Conservation (phyloP, 2,888 invertebrate genomes). For the Acleris literana region DNA sequence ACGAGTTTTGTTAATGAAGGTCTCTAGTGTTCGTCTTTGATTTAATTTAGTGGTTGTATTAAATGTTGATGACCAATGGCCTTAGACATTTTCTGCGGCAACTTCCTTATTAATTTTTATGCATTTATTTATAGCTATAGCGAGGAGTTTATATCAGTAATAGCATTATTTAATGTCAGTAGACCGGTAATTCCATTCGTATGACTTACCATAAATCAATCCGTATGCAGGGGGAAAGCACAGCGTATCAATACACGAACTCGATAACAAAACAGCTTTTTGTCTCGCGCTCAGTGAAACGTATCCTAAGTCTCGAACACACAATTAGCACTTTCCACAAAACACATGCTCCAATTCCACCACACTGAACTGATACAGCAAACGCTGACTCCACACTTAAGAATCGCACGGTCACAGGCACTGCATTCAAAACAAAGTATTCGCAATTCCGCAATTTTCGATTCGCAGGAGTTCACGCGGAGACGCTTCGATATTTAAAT, state of each 20-base stretch:
- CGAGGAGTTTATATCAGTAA: slow-evolving; percentile 4
- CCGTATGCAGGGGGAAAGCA: slow-evolving; percentile 66
- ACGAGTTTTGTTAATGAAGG: slow-evolving; percentile 32
- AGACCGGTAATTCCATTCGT: slow-evolving; percentile 31
- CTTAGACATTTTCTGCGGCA: slow-evolving; percentile 17
- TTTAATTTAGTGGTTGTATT: slow-evolving; percentile 11
- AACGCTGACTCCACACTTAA: slow-evolving; percentile 69
- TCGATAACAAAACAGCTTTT: slow-evolving; percentile 71
- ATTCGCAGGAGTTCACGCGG: slow-evolving; percentile 73
- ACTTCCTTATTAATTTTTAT: slow-evolving; percentile 21
- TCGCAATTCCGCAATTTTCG: slow-evolving; percentile 57
- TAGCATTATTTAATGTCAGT: slow-evolving; percentile 12
- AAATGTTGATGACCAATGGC: slow-evolving; percentile 27
- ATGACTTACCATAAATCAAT: slow-evolving; percentile 74
- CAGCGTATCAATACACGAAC: slow-evolving; percentile 68
- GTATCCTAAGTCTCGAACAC: slow-evolving; percentile 64
- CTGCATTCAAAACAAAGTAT: slow-evolving; percentile 75
- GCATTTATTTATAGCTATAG: slow-evolving; percentile 10
- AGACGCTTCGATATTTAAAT: slow-evolving; percentile 65
- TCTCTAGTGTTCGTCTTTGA: slow-evolving; percentile 22
- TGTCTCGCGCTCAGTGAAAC: slow-evolving; percentile 71
- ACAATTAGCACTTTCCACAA: slow-evolving; percentile 75
- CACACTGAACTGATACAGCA: slow-evolving; percentile 66
- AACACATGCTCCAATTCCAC: slow-evolving; percentile 72
- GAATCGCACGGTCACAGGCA: slow-evolving; percentile 74